Conservation (phyloP, 23 tunicate genomes). For the Diplosoma virens region DNA sequence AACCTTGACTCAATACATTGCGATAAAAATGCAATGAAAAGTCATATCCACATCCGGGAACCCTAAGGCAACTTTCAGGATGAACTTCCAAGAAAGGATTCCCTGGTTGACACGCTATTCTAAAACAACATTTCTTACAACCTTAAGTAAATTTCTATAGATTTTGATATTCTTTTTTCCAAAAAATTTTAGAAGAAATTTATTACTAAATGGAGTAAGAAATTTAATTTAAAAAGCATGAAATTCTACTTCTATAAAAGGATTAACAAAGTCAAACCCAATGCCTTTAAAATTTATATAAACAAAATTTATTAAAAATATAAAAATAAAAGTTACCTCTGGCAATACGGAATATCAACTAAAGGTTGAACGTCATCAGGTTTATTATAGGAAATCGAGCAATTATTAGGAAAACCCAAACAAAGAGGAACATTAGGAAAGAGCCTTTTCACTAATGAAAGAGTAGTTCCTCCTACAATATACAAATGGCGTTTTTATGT, state of each 20-base stretch:
- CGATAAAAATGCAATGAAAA: constrained; percentile 35
- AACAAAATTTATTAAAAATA: background rate
- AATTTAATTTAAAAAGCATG: no score
- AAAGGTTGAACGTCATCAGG: constrained; percentile 25
- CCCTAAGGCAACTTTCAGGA: constrained; percentile 28
- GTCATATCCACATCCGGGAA: constrained; percentile 81
- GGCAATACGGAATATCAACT: constrained; percentile 31
- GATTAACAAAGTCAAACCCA: no score
- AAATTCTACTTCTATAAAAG: no score
- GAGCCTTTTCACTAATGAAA: no score
- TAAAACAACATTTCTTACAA: background rate
- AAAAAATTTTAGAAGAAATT: background rate
- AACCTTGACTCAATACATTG: constrained; percentile 42
- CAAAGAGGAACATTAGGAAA: constrained; percentile 23
- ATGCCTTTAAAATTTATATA: background rate
- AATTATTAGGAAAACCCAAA: background rate
- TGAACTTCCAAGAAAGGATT: constrained; percentile 46
- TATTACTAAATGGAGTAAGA: no score
- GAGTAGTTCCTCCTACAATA: no score
- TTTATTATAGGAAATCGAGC: background rate
- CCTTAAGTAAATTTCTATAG: no score
- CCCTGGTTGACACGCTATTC: constrained; percentile 45
- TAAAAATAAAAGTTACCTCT: constrained; percentile 7
- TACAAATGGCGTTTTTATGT: no score
- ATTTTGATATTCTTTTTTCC: background rate